A percentile compares a stretch with the other conserved stretches of the same genome.
Conservation (phyloP, 1,140 invertebrate species). For the Drosophila baimaii region DNA sequence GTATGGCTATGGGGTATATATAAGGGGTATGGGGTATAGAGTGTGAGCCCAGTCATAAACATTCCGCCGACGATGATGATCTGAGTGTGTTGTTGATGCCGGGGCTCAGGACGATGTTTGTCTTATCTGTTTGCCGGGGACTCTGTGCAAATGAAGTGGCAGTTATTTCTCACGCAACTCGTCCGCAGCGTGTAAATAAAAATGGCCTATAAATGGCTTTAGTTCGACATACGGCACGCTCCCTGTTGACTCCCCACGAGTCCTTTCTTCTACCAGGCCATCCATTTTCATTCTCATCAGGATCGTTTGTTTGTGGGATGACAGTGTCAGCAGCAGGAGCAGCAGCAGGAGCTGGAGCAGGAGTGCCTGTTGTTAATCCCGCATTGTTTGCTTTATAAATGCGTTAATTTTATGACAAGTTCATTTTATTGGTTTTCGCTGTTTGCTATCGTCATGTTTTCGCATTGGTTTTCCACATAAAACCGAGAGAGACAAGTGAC, state of each 20-base stretch:
- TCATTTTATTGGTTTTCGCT: slow-evolving; percentile 80
- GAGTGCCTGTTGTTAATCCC: slow-evolving; percentile 69
- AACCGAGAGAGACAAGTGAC: slow-evolving; percentile 52
- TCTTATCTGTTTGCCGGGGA: slow-evolving; percentile 67
- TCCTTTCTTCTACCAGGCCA: slow-evolving; percentile 16
- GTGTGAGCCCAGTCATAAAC: slow-evolving; percentile 71
- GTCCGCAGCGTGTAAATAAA: slow-evolving; percentile 73
- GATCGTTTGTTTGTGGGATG: slow-evolving; percentile 18
- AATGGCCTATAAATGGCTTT: slow-evolving; percentile 77
- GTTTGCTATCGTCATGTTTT: slow-evolving; percentile 71
- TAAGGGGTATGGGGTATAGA: slow-evolving; percentile 28
- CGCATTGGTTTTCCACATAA: slow-evolving; percentile 68
- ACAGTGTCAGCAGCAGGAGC: slow-evolving; percentile 12
- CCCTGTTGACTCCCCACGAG: not conserved
- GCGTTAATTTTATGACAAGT: slow-evolving; percentile 83
- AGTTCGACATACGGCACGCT: slow-evolving; percentile 55
- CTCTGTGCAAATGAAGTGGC: slow-evolving; percentile 71
- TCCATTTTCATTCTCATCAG: slow-evolving; percentile 36
- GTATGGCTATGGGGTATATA: too few relatives aligned
- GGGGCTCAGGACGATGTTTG: slow-evolving; percentile 58
- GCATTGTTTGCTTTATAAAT: slow-evolving; percentile 81
- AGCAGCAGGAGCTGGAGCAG: slow-evolving; percentile 5
- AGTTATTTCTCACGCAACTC: slow-evolving; percentile 80
- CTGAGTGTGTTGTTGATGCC: slow-evolving; percentile 29
- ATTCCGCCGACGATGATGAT: slow-evolving; percentile 49